Evolutionary conservation across 2,797 vertebrate genomes (phyloP).

Genomic region (Gorsachius magnificus): DNA sequence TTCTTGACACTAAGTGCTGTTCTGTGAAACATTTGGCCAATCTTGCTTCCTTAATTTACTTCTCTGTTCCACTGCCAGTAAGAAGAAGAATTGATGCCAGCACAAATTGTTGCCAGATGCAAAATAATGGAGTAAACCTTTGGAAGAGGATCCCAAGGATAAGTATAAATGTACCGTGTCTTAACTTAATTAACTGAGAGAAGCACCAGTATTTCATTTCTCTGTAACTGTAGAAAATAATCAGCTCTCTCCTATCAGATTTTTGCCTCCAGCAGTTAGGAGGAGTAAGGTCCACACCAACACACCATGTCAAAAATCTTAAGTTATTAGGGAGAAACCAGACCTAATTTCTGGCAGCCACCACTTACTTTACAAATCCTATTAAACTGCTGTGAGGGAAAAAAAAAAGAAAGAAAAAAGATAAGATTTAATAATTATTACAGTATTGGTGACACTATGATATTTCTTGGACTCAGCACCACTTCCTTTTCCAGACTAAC

Average conservation of each 20-base stretch:
- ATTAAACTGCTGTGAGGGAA: neutral
- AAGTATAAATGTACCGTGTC: neutral
- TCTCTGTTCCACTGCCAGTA: conserved; percentile 47
- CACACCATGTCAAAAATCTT: neutral
- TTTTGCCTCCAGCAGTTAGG: neutral
- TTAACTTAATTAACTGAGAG: neutral
- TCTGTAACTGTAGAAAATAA: neutral
- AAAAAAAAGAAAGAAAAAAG: neutral
- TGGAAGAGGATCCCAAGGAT: conserved; percentile 3
- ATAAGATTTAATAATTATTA: neutral
- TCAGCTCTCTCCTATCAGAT: neutral
- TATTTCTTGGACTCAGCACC: neutral
- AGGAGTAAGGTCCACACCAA: neutral
- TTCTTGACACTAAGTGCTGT: conserved; percentile 51
- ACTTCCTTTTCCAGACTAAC: neutral
- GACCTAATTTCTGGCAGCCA: neutral
- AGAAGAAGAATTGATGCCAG: conserved; percentile 47
- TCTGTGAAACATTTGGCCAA: conserved; percentile 55
- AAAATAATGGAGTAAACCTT: conserved; percentile 12
- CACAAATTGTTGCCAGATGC: conserved; percentile 42
- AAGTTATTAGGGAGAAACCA: neutral
- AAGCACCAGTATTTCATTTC: neutral
- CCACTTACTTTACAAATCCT: neutral
- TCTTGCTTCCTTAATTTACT: conserved; percentile 44
- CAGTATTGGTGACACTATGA: neutral